A percentile compares a stretch with the other conserved stretches of the same genome.
Evolutionary conservation across 2,113 vertebrate genomes (phyloP).

Genomic region (Pachyramphus minor): DNA sequence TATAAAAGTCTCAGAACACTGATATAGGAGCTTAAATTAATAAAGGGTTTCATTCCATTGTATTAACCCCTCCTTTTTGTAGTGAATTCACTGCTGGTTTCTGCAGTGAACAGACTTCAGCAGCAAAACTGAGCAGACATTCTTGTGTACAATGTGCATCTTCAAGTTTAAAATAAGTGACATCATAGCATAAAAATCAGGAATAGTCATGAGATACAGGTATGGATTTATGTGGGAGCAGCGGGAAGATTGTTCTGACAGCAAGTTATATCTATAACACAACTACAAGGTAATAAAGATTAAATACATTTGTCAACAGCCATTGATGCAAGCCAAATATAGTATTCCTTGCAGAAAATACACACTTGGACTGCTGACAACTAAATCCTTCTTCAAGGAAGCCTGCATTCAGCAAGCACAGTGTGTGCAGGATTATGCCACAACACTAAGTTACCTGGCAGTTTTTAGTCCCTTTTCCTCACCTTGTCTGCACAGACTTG

Average conservation of each 20-base stretch:
- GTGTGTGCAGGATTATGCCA: not conserved
- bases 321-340: not conserved
- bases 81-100: not conserved
- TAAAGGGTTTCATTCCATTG: not conserved
- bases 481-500: not conserved
- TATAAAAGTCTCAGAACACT: not conserved
- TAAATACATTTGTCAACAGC: not conserved
- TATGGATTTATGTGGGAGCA: not conserved
- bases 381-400: not conserved
- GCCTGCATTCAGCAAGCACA: not conserved
- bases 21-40: not conserved
- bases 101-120: not conserved
- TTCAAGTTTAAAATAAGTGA: not conserved
- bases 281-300: not conserved
- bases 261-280: not conserved
- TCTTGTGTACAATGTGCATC: not conserved
- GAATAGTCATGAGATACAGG: rapidly evolving
- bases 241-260: not conserved
- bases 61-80: not conserved
- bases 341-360: not conserved
- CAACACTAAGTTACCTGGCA: not conserved
- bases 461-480: not conserved
- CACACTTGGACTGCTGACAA: not conserved
- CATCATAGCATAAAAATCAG: not conserved
- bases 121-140: not conserved